A percentile compares a stretch with the other conserved stretches of the same genome.
phyloP scores from a whole-genome alignment of 2,797 vertebrate species.

The Acrossocheilus wenchowensis region DNA sequence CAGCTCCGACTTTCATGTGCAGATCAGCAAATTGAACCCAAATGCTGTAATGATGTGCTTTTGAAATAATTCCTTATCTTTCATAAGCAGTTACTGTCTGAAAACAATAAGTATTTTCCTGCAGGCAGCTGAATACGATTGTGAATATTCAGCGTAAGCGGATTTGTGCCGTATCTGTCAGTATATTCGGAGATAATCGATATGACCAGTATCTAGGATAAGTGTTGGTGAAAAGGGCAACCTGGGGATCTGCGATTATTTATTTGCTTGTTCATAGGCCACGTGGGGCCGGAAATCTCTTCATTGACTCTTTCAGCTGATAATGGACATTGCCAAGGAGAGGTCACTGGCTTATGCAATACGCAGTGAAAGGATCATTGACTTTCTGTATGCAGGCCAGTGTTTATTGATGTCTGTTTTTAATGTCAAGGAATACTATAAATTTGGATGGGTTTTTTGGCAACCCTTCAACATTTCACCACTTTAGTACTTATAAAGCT shows the following conservation, averaged over 20 bases:
- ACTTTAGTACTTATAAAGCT: not conserved
- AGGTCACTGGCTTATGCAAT: not conserved
- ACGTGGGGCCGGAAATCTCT: slow-evolving; percentile 24
- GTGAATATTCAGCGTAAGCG: slow-evolving; percentile 19
- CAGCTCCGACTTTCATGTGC: slow-evolving; percentile 61
- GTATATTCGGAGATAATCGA: slow-evolving; percentile 26
- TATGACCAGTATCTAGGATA: slow-evolving; percentile 45
- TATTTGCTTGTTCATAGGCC: slow-evolving; percentile 40
- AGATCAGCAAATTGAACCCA: slow-evolving; percentile 63
- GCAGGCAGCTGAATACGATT: not conserved
- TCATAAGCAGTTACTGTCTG: slow-evolving; percentile 56
- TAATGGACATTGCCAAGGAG: slow-evolving; percentile 24
- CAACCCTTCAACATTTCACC: not conserved
- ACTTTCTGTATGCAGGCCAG: not conserved
- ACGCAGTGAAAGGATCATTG: slow-evolving; percentile 12
- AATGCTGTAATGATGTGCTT: slow-evolving; percentile 65
- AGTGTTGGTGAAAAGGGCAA: slow-evolving; percentile 44
- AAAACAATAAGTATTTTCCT: slow-evolving; percentile 42
- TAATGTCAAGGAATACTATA: not conserved
- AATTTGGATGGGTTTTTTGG: not conserved
- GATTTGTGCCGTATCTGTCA: not conserved
- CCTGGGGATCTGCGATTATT: slow-evolving; percentile 26
- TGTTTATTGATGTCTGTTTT: slow-evolving; percentile 25
- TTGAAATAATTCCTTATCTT: slow-evolving; percentile 62
- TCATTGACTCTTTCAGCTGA: slow-evolving; percentile 45